Evolutionary conservation across 37 sponge, comb jelly and placozoan genomes (phyloP), one percentile per base, ranked within the genome.

Genomic region (Theonella swinhoei): DNA sequence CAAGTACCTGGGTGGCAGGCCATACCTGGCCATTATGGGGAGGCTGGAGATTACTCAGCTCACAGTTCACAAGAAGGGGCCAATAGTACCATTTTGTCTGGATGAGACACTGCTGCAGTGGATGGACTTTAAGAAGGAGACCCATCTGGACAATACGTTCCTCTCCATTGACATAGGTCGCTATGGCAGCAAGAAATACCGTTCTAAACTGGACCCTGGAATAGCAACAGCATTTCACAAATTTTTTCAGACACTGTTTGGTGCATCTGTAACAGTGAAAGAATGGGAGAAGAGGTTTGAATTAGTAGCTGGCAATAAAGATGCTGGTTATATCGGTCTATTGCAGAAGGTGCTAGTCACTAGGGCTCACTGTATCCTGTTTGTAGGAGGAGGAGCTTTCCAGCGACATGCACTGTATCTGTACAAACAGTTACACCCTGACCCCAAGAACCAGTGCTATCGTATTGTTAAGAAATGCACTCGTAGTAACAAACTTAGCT

Each of bases 381-480:
- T 87, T 73, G 88, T 80, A 42, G 88, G 88, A 19, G 81, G 77
- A 22, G 85, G 85, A 58, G 77, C 77, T 0, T 85, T 85, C 30
- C 85, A 85, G 47, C 66, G 77, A 35, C 85, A 85, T 60, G 70
- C 77, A 33, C 77, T 77, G 17, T 62, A 70, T 47, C 68, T 85
- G 35, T 85, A 85, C 47, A 37, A 68, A 22, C 36, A 81, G 28
- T 62, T 81, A 19, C 70, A 81, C 47, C 68, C 43, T 20, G 33
- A 42, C 32, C 25, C 31, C 34, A n/a, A 35, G 4, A 42, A 66
- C 25, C 47, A 68, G 62, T 81, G 82, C 69, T 31, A 47, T 30
- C 68, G 72, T 35, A 35, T 72, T 38, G 82, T 81, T 7, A 72
- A 70, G 23, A 14, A 43, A 22, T 81, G 82, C 39, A 81, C 82